Evolutionary conservation across 2,797 vertebrate genomes (phyloP), one percentile per base, ranked within the genome.

Genomic region (Menidia menidia): DNA sequence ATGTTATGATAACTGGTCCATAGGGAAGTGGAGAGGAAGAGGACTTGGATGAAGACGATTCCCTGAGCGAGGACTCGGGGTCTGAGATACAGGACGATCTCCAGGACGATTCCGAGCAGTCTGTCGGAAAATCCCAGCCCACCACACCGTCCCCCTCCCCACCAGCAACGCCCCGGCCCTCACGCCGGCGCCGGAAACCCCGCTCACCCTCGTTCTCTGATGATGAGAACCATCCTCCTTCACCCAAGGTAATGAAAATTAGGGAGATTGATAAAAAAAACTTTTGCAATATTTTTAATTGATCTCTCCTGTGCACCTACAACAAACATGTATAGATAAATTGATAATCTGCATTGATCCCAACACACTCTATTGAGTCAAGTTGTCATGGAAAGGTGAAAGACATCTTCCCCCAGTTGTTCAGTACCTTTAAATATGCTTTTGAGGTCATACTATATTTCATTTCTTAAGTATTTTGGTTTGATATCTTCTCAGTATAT

Each of bases 21-120:
- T 82, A 99, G 98, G 97, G 96, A 80, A 99, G 97, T 72, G 97
- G 95, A 31, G 94, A 95, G 45, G 96, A 99, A 83, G 97, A 99
- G 30, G 97, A 99, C 41, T 94, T 98, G 61, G 97, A 98, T 72
- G 98, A 99, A 70, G 97, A 98, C 1, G 96, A 99, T 57, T 98
- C 97, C 32, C 86, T 97, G 59, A 98, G 96, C 70, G 97, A 98
- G 80, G 97, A 96, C 77, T 95, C 97, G 7, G 95, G 96, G 11
- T 98, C 97, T 1, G 97, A 98, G 89, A 91, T 96, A 66, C 97
- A 96, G 72, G 97, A 98, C 0, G 97, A 98, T 64, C 87, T 97
- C 32, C 96, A 97, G 80, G 98, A 98, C 55, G 97, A 98, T 72
- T 97, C 97, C 0, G 97, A 99, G 81, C 94, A 95, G 52, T 98